A percentile compares a stretch with the other conserved stretches of the same genome.
These are phyloP conservation scores for Cichlasoma orientale DNA, from an alignment of 2,797 vertebrate species.

Conservation along the genomic window DNA sequence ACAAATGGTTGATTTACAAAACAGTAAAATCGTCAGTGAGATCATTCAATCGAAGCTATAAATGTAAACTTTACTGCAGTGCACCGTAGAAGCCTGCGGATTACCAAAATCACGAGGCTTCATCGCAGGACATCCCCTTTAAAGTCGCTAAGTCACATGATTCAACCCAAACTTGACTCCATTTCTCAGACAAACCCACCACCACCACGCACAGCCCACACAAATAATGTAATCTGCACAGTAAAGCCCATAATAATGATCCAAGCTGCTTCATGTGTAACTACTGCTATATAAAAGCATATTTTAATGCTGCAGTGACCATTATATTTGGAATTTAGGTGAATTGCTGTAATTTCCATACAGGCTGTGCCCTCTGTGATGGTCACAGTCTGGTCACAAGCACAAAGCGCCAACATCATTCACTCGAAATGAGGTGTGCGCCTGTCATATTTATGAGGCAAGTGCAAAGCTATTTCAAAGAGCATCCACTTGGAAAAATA, in stretches of 20 bases:
- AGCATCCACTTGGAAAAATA: conserved; percentile 7
- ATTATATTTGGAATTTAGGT: neutral
- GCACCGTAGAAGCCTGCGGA: no score
- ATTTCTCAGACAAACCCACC: neutral
- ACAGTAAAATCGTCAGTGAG: no score
- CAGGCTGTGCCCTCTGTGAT: neutral
- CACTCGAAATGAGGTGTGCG: conserved; percentile 5
- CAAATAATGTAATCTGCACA: neutral
- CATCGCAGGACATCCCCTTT: no score
- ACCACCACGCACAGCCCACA: neutral
- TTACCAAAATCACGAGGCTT: no score
- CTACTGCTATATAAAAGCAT: neutral
- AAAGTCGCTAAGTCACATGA: no score
- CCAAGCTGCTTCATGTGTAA: neutral
- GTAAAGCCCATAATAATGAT: neutral
- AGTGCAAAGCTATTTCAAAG: conserved; percentile 6
- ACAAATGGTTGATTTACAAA: neutral
- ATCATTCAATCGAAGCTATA: no score
- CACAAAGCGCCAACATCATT: neutral
- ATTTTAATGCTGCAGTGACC: neutral
- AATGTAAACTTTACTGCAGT: no score
- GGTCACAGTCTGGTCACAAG: neutral
- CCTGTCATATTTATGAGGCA: conserved; percentile 2
- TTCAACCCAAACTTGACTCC: neutral
- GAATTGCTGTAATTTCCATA: neutral